Percentiles rank a stretch among this genome's conserved stretches.
Evolutionary conservation across 1,140 invertebrate genomes (phyloP).

Genomic region (Caenorhabditis brenneri): DNA sequence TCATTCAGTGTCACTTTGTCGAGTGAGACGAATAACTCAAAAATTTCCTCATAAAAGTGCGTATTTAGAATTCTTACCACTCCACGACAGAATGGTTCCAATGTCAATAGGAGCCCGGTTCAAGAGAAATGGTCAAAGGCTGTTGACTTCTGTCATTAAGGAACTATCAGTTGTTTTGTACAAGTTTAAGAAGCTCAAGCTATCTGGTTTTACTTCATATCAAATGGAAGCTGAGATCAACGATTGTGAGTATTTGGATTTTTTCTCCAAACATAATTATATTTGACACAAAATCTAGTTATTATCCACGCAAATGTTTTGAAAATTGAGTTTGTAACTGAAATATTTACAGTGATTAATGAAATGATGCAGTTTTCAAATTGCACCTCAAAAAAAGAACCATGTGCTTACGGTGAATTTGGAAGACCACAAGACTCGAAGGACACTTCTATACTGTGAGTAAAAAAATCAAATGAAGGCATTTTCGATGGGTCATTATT

Average conservation of each 20-base stretch:
- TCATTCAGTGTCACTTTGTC: conserved; percentile 44
- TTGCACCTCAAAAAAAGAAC: background rate
- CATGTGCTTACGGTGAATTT: background rate
- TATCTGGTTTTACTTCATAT: background rate
- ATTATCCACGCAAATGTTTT: background rate
- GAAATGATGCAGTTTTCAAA: conserved; percentile 19
- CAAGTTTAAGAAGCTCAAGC: conserved; percentile 28
- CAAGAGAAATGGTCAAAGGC: conserved; percentile 32
- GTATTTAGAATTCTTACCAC: conserved; percentile 30
- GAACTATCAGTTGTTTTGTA: conserved; percentile 50
- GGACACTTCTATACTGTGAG: background rate
- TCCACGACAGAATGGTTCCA: background rate
- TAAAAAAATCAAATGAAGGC: background rate
- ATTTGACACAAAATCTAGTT: background rate
- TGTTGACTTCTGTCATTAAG: conserved; percentile 50
- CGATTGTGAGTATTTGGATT: background rate
- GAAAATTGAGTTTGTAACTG: background rate
- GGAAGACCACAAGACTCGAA: background rate
- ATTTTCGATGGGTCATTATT: background rate
- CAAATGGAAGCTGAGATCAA: background rate
- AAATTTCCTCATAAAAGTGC: background rate
- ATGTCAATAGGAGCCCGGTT: background rate
- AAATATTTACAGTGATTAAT: conserved; percentile 7
- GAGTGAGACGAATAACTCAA: background rate
- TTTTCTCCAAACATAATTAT: background rate